These are phyloP conservation scores for Drosophila neonasuta DNA, from an alignment of 2,888 invertebrate species.

Conservation along the genomic window DNA sequence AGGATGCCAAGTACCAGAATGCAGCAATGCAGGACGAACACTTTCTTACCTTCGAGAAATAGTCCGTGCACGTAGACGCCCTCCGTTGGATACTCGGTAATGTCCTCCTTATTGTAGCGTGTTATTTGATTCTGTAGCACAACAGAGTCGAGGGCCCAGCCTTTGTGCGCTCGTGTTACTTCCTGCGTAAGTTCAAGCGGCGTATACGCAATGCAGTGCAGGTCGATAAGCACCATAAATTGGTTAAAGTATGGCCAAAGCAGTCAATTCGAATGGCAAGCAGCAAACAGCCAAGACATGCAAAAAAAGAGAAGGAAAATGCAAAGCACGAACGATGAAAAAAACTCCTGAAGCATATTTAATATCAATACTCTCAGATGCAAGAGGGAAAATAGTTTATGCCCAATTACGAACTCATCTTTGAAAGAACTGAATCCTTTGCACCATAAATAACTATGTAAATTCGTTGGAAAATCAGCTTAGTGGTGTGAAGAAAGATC, in stretches of 20 bases:
- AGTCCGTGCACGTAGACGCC: slow-evolving; percentile 95
- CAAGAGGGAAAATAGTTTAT: slow-evolving; percentile 4
- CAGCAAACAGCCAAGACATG: slow-evolving; percentile 3
- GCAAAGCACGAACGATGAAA: slow-evolving; percentile 27
- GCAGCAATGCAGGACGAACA: slow-evolving; percentile 10
- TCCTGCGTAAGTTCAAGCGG: slow-evolving; percentile 84
- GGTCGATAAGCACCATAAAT: slow-evolving; percentile 32
- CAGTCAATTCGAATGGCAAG: neutral
- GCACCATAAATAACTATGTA: neutral
- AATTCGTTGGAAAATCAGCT: neutral
- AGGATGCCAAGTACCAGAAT: neutral
- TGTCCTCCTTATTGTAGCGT: slow-evolving; percentile 92
- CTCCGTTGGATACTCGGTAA: slow-evolving; percentile 94
- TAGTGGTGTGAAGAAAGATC: neutral
- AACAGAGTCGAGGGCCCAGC: slow-evolving; percentile 98
- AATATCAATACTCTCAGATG: slow-evolving; percentile 30
- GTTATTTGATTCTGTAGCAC: slow-evolving; percentile 96
- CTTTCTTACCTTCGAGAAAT: slow-evolving; percentile 90
- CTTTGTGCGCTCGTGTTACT: slow-evolving; percentile 97
- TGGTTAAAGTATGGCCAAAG: slow-evolving; percentile 41
- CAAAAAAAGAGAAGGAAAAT: slow-evolving; percentile 9
- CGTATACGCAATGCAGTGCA: slow-evolving; percentile 38
- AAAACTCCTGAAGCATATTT: slow-evolving; percentile 30
- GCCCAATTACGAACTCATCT: slow-evolving; percentile 2
- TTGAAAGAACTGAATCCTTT: neutral